Evolutionary conservation across 2,888 invertebrate genomes (phyloP).

Genomic region (Drosophila paramelanica): DNA sequence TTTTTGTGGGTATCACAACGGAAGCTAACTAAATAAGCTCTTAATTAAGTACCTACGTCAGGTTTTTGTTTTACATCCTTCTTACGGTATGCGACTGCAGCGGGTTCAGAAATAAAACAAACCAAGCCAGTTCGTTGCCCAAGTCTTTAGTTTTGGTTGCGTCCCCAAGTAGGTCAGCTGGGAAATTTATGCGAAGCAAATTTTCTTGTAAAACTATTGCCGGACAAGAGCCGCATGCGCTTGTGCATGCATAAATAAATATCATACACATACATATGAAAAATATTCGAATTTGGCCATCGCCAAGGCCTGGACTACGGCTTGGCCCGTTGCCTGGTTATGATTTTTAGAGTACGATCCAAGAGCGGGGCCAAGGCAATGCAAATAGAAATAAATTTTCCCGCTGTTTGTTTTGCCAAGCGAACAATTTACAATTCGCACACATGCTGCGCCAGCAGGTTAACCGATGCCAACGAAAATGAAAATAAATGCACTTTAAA

Average conservation of each 20-base stretch:
- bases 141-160: conserved; percentile 65
- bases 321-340: conserved; percentile 47
- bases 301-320: conserved; percentile 27
- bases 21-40: conserved; percentile 67
- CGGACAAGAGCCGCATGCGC: conserved; percentile 36
- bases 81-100: conserved; percentile 19
- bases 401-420: conserved; percentile 74
- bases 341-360: conserved; percentile 41
- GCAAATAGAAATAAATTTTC: conserved; percentile 71
- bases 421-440: conserved; percentile 76
- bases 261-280: conserved; percentile 41
- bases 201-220: conserved; percentile 64
- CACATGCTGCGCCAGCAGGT: conserved; percentile 72
- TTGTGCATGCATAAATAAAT: conserved; percentile 68
- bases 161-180: conserved; percentile 64
- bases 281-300: conserved; percentile 50
- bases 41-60: conserved; percentile 75
- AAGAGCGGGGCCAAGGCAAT: conserved; percentile 36
- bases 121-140: conserved; percentile 59
- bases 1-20: conserved; percentile 42
- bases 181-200: conserved; percentile 47
- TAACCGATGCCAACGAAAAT: conserved; percentile 67
- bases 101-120: conserved; percentile 17
- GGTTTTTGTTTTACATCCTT: conserved; percentile 47
- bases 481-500: conserved; percentile 75